Base-by-base conservation (phyloP, 64 coral and sea anemone species). In the Stichodactyla helianthus region DNA sequence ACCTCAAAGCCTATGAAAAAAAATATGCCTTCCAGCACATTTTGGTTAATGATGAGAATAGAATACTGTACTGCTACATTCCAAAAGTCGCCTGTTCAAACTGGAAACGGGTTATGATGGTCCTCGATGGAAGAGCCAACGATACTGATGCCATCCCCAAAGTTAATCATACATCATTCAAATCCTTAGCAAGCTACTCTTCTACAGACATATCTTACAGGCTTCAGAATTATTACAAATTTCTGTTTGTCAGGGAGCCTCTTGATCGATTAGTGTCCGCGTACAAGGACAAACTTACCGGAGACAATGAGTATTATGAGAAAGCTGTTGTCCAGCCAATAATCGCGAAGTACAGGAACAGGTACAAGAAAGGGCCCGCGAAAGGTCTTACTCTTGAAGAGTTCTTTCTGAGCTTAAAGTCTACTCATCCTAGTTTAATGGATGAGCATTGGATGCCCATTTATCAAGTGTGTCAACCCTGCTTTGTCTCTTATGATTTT, bases 161-260 rank as follows among this genome's bases (percentile, higher is more conserved):
- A n/a, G 89, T 94, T 52, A 55, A 94, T 63, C 95, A 98, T 18
- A 64, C 60, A 64, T 83, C 22, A 22, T 98, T 98, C 79, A 89
- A 83, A 81, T 85, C 82, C 44, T 77, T 98, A 14, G 57, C 59
- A 86, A 89, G 92, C 71, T 77, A 87, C 35, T 56, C 92, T 20
- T 77, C 92, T 57, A 10, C 79, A 0, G 92, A 76, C 7, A 86
- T 89, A 26, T 13, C 85, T 71, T 87, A 81, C 52, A 83, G 65
- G 77, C 79, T 98, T 5, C 53, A 87, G 5, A 91, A 82, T 5
- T 98, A 92, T 60, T 98, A 92, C 77, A 98, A 98, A 53, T 98
- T 94, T 84, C 83, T 98, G 87, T 94, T 98, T 89, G 92, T 94
- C 2, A 82, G 95, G 17, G 87, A 98, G 28, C 95, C 95, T 52